Conservation (phyloP, 2,797 vertebrate species). For the Enteromius mattozi region DNA sequence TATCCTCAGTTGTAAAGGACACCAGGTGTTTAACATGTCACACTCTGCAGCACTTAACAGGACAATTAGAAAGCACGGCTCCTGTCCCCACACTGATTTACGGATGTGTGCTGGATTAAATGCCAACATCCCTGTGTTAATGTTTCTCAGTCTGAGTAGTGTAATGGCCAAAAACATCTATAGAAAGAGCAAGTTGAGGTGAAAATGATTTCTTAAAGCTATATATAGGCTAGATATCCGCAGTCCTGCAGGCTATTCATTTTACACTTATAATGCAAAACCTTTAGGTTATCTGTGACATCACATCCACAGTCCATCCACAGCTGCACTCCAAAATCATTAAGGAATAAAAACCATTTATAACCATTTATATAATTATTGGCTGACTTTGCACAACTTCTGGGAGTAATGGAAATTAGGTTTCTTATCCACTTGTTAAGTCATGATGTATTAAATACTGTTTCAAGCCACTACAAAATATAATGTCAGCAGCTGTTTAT, state of each 20-base stretch:
- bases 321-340: background rate
- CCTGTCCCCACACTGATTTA: slow-evolving; percentile 56
- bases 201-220: slow-evolving; percentile 42
- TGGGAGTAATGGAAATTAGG: background rate
- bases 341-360: background rate
- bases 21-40: slow-evolving; percentile 53
- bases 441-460: background rate
- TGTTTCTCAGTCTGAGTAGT: slow-evolving; percentile 43
- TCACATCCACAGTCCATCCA: background rate
- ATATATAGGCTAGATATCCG: slow-evolving; percentile 12
- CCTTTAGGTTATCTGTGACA: slow-evolving; percentile 1
- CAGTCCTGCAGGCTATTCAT: background rate
- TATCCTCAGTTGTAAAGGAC: slow-evolving; percentile 59
- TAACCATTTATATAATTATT: background rate
- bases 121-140: slow-evolving; percentile 47
- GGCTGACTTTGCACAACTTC: background rate
- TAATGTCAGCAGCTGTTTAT: background rate
- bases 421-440: background rate
- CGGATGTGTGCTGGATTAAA: slow-evolving; percentile 60
- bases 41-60: slow-evolving; percentile 57
- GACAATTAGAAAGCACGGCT: slow-evolving; percentile 58
- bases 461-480: background rate
- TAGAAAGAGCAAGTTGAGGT: slow-evolving; percentile 34
- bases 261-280: background rate
- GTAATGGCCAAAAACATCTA: slow-evolving; percentile 46